Base-by-base conservation (phyloP, 2,797 vertebrate genomes). In the Schizothorax lantsangensis region DNA sequence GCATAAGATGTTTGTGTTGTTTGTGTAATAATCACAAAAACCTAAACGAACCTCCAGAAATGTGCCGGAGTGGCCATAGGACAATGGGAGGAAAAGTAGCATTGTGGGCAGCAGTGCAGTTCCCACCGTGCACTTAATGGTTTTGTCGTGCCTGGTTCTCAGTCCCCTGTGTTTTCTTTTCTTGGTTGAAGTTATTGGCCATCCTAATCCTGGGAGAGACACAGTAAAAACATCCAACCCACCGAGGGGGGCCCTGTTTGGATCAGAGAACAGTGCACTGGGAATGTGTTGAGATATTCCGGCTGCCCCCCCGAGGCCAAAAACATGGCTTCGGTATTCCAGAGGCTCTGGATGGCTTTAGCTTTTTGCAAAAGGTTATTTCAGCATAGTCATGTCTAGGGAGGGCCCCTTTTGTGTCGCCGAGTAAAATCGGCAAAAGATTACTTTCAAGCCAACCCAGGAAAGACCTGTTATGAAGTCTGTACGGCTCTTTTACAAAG, bases 141-240 rank as follows among this genome's bases (percentile, higher is more conserved):
- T 92, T 93, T 78, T 93, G 91, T 91, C 92, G 89, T 78, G 88
- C 87, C 88, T 92, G 90, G 91, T 86, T 87, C 88, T 92, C 87
- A 91, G 91, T 92, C 93, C 93, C 90, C 91, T 88, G 92, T 95
- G 95, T 95, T 95, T 93, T 94, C 92, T 95, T 94, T 95, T 91
- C 88, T 90, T 93, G 91, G 91, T 91, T 93, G 87, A 92, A 90
- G 92, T 93, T 92, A 92, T 86, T 91, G 93, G 88, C 89, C 92
- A 86, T 92, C 17, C 84, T 94, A 95, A 95, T 95, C 93, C 94
- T 90, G 89, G 86, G 92, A 93, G 92, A 94, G 93, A 92, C 91
- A 88, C 90, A 93, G 92, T 84, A 94, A 95, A 95, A 94, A 94
- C 91, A 93, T 91, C 82, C 91, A 81, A 77, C 88, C 88, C 72